Conservation (phyloP, 53 echinoderm and acorn worm genomes). For the Stichopus horrens region DNA sequence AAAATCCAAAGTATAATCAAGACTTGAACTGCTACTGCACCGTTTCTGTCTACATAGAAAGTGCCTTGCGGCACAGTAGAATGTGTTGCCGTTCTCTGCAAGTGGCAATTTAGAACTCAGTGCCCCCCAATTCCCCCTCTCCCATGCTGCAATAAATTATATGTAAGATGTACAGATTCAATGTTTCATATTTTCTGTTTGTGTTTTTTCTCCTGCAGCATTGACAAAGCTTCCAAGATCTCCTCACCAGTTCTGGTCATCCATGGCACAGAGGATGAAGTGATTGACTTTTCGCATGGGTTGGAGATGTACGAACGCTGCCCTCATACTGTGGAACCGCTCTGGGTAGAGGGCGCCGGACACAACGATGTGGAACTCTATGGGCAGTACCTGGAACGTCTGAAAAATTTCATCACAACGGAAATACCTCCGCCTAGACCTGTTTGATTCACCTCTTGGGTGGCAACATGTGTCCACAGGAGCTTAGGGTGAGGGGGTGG, state of each 20-base stretch:
- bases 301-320: conserved; percentile 96
- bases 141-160: too few species aligned
- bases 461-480: neutral
- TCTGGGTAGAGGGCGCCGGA: conserved; percentile 99
- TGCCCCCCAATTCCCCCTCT: too few species aligned
- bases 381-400: conserved; percentile 97
- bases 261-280: conserved; percentile 98
- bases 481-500: neutral
- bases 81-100: too few species aligned
- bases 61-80: too few species aligned
- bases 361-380: conserved; percentile 98
- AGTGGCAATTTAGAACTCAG: too few species aligned
- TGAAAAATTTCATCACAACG: conserved; percentile 91
- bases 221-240: conserved; percentile 94
- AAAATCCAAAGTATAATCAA: too few species aligned
- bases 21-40: too few species aligned
- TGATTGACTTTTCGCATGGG: conserved; percentile 98
- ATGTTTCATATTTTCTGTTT: too few species aligned
- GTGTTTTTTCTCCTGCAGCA: conserved; percentile 52
- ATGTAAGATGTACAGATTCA: too few species aligned
- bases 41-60: too few species aligned
- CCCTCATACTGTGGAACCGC: conserved; percentile 92
- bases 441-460: conserved; percentile 3
- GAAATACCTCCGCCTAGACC: conserved; percentile 69
- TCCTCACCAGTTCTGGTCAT: conserved; percentile 94